Evolutionary conservation across 2,113 vertebrate species (phyloP), one percentile per base, ranked within the genome.

Genomic region (Oreochromis aureus): DNA sequence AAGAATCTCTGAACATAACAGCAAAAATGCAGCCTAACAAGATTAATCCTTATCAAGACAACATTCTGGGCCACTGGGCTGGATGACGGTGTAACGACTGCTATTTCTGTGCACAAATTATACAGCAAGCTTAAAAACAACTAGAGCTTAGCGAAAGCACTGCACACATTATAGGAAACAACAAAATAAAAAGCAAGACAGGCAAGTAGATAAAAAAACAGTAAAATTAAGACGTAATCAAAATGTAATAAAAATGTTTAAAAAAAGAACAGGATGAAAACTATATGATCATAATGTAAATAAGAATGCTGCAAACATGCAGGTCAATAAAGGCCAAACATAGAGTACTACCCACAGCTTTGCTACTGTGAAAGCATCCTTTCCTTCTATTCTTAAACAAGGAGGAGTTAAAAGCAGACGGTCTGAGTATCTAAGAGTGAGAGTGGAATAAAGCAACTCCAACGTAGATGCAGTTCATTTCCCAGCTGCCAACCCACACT

Each of bases 141-240:
- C 18, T 3, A 39, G 4, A 39, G 18, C 19, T 63, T 4, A 39
- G 32, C 2, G 3, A 8, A 66, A 39, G 11, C 19, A 36, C 34
- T 5, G 34, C 34, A 39, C 19, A 22, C 19, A 39, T 39, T n/a
- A 39, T 34, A 13, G 10, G 61, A 66, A 66, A 39, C 34, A n/a
- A 66, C 2, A 12, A 36, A 34, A 3, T n/a, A n/a, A 39, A 36
- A 66, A 36, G 59, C 16, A 34, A 63, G 18, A 39, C 3, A 7
- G 32, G 6, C 10, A 19, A 55, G 10, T 11, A 22, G 53, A 6
- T 55, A 3, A 18, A 61, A 61, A 36, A 63, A n/a, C 32, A n/a
- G 6, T 8, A 12, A 36, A 63, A n/a, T 4, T 0, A 3, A 19
- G 16, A 36, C 2, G 6, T 2, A n/a, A 34, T 0, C 27, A 32